A percentile compares a stretch with the other conserved stretches of the same genome.
Conservation (phyloP, 2,888 invertebrate species). For the Tenthredo livida region DNA sequence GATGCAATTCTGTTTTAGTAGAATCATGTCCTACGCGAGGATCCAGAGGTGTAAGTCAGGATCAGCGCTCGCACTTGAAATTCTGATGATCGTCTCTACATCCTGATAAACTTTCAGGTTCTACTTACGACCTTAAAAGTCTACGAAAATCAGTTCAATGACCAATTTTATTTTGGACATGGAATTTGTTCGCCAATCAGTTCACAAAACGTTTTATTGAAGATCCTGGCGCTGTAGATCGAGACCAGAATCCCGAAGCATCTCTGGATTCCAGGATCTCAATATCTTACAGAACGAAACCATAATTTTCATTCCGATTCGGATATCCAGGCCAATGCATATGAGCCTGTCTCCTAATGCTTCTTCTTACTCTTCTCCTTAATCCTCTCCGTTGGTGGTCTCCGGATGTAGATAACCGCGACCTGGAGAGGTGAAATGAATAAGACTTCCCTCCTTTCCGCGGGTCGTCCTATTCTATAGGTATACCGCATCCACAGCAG, state of each 20-base stretch:
- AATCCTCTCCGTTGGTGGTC: conserved; percentile 44
- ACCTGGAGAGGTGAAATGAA: background rate
- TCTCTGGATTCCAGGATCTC: no score
- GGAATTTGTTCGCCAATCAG: no score
- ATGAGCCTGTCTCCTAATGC: background rate
- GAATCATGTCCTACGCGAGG: no score
- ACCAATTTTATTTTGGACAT: no score
- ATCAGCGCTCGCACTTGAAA: no score
- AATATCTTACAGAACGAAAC: no score
- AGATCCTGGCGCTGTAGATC: no score
- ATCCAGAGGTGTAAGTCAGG: no score
- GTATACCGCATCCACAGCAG: background rate
- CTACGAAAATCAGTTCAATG: background rate
- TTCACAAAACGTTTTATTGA: no score
- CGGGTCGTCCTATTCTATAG: background rate
- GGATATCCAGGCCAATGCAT: background rate
- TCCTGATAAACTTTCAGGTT: background rate
- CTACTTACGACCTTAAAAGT: background rate
- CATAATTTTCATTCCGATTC: no score
- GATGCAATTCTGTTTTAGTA: no score
- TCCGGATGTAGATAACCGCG: background rate
- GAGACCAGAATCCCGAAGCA: no score
- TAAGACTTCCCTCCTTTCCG: background rate
- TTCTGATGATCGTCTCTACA: background rate
- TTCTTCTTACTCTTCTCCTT: background rate